These are phyloP conservation scores for Odontesthes bonariensis DNA, from an alignment of 2,113 vertebrate genomes.

Conservation along the genomic window DNA sequence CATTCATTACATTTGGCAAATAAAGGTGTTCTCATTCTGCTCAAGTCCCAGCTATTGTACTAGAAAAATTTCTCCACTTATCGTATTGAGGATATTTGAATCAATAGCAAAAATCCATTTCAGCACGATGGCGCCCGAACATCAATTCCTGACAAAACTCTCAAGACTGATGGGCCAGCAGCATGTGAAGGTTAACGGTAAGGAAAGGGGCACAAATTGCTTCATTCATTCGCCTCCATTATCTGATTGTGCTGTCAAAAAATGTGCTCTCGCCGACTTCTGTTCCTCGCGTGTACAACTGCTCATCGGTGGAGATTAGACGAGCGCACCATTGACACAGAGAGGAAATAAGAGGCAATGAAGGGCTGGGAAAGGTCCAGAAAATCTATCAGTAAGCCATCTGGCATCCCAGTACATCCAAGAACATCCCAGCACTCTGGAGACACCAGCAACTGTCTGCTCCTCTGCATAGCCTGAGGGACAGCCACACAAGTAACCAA, in stretches of 20 bases:
- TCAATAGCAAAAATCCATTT: conserved; percentile 49
- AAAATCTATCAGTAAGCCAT: conserved; percentile 69
- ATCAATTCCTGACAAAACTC: conserved; percentile 38
- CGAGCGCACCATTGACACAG: conserved; percentile 42
- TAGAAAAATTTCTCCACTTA: conserved; percentile 29
- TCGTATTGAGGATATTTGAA: conserved; percentile 25
- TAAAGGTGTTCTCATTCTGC: not conserved
- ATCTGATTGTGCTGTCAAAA: conserved; percentile 50
- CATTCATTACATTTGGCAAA: conserved; percentile 46
- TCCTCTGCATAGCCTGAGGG: conserved; percentile 48
- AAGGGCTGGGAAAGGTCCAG: conserved; percentile 53
- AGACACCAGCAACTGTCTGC: conserved; percentile 58
- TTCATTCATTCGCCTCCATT: conserved; percentile 46
- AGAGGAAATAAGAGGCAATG: conserved; percentile 22
- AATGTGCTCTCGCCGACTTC: conserved; percentile 26
- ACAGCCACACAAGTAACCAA: conserved; percentile 39
- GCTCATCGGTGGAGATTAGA: conserved; percentile 28
- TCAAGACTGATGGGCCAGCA: conserved; percentile 22
- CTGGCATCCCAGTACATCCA: conserved; percentile 38
- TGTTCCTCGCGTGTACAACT: conserved; percentile 24
- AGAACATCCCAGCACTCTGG: conserved; percentile 39
- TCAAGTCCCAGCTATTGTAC: not conserved
- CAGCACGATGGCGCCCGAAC: conserved; percentile 1
- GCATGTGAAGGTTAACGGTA: conserved; percentile 54
- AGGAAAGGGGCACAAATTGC: conserved; percentile 50